phyloP scores from a whole-genome alignment of 2,113 vertebrate species.

The Trogon melanurus region DNA sequence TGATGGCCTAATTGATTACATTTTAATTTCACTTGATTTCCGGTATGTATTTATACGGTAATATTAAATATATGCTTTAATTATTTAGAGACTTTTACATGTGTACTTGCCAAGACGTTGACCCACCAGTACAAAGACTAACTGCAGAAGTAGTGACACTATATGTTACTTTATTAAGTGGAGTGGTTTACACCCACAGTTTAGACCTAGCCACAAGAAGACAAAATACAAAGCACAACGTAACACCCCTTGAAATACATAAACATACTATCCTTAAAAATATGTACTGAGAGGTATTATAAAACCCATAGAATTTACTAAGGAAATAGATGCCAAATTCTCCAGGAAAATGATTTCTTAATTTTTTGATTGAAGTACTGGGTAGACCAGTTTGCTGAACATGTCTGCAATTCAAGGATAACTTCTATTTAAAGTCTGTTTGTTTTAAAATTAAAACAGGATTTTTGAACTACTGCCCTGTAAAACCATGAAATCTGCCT shows the following conservation, averaged over 20 bases:
- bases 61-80: not conserved
- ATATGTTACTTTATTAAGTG: not conserved
- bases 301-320: not conserved
- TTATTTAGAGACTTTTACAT: not conserved
- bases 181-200: not conserved
- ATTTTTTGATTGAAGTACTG: not conserved
- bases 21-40: constrained; percentile 14
- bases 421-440: not conserved
- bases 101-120: not conserved
- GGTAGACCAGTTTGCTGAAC: not conserved
- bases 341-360: not conserved
- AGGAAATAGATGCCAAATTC: not conserved
- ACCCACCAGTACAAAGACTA: not conserved
- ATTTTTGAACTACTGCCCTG: not conserved
- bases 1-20: not conserved
- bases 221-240: not conserved
- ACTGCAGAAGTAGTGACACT: not conserved
- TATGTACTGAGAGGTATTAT: not conserved
- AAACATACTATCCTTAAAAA: not conserved
- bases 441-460: not conserved
- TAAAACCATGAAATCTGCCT: not conserved
- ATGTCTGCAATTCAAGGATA: not conserved
- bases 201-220: not conserved
- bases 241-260: not conserved
- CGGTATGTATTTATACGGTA: not conserved